phyloP scores from a whole-genome alignment of 2,797 vertebrate species.

The Antrozous pallidus region DNA sequence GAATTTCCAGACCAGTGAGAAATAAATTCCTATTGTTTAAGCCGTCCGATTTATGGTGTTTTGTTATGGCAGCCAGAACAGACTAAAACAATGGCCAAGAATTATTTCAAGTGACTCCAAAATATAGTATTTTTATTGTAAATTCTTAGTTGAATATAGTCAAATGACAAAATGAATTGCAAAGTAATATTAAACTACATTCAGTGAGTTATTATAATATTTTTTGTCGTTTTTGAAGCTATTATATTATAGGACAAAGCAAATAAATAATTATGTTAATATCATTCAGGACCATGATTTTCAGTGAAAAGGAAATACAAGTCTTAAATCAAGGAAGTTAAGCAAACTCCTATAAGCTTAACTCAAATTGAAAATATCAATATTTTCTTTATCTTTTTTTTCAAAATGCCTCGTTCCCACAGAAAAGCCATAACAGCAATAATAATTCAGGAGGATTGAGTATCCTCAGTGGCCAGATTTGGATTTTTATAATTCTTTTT shows the following conservation, averaged over 20 bases:
- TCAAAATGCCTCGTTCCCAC: not conserved
- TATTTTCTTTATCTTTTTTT: constrained; percentile 2
- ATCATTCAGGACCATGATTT: not conserved
- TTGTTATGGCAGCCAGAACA: not conserved
- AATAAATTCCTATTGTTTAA: not conserved
- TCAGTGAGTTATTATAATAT: not conserved
- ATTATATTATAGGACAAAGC: not conserved
- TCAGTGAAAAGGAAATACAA: not conserved
- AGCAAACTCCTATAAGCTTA: not conserved
- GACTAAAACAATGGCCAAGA: not conserved
- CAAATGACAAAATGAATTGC: not conserved
- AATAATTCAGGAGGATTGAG: not conserved
- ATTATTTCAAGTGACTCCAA: not conserved
- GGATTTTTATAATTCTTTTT: not conserved
- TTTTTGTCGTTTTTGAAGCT: constrained; percentile 19
- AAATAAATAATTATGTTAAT: not conserved
- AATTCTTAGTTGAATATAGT: not conserved
- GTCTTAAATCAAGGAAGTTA: not conserved
- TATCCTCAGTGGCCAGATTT: not conserved
- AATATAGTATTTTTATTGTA: not conserved
- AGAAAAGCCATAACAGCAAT: not conserved
- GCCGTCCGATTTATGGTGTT: not conserved
- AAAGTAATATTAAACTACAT: not conserved
- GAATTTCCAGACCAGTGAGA: not conserved
- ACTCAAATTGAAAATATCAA: not conserved